Evolutionary conservation across 2,888 invertebrate species (phyloP).

Genomic region (Trissonchulus sp.): DNA sequence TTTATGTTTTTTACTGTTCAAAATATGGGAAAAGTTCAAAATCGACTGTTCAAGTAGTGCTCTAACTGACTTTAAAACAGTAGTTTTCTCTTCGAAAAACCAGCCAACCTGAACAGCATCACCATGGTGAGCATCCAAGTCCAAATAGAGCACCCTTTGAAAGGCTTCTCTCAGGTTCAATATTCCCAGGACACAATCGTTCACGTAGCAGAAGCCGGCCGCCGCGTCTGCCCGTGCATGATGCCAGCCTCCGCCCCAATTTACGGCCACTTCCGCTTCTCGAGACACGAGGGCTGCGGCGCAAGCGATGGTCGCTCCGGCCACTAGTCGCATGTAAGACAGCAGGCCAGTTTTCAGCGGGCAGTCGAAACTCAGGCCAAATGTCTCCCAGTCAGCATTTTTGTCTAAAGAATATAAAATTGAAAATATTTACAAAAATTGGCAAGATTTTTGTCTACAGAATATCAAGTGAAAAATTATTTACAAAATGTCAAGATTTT

Average conservation of each 20-base stretch:
- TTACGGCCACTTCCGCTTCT: background rate
- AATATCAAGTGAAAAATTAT: no score
- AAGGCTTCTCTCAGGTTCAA: constrained; percentile 58
- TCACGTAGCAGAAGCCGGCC: constrained; percentile 76
- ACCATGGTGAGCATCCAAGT: constrained; percentile 78
- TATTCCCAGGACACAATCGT: constrained; percentile 74
- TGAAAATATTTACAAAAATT: no score
- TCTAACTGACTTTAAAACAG: no score
- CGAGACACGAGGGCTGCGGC: constrained; percentile 60
- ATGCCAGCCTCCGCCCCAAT: constrained; percentile 29
- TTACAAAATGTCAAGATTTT: no score
- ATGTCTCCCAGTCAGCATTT: no score
- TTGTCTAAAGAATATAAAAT: no score
- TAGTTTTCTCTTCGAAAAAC: no score
- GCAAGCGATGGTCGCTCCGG: constrained; percentile 68
- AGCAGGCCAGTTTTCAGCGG: constrained; percentile 63
- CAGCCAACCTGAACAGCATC: constrained; percentile 52
- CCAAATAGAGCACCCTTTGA: constrained; percentile 67
- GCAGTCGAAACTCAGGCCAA: constrained; percentile 61
- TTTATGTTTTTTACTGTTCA: no score
- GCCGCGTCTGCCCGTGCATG: constrained; percentile 60
- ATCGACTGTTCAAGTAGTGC: no score
- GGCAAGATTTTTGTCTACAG: no score
- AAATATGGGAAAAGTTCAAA: no score
- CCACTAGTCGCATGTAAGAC: constrained; percentile 62